phyloP scores from a whole-genome alignment of 2,888 invertebrate species.

The Aleiodes leptofemur region DNA sequence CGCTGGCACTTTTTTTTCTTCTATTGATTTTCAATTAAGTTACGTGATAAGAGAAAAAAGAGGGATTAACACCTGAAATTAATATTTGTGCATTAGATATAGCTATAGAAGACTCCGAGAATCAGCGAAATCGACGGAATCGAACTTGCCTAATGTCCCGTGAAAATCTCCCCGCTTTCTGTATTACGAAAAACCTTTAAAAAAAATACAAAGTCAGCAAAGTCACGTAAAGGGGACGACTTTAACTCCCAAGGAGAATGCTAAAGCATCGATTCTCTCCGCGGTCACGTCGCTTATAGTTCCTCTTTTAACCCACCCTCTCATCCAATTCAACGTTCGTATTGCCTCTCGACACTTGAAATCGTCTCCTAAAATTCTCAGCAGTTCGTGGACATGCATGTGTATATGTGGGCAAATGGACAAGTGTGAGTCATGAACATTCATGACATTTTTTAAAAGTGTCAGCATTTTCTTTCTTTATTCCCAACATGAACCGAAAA shows the following conservation, averaged over 20 bases:
- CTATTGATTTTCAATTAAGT: conserved; percentile 25
- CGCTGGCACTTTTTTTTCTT: conserved; percentile 5
- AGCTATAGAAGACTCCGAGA: background rate
- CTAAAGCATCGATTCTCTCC: conserved; percentile 51
- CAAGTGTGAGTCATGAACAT: conserved; percentile 41
- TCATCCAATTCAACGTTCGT: background rate
- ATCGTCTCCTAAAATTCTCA: conserved; percentile 26
- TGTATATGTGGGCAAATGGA: conserved; percentile 5
- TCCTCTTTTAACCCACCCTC: conserved; percentile 30
- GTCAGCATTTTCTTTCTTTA: conserved; percentile 53
- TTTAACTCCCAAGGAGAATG: conserved; percentile 33
- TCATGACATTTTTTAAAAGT: conserved; percentile 40
- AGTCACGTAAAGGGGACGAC: conserved; percentile 32
- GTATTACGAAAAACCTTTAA: conserved; percentile 41
- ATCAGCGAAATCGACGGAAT: background rate
- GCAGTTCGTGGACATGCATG: background rate
- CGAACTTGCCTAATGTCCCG: conserved; percentile 41
- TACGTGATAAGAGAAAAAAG: background rate
- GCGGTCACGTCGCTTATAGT: conserved; percentile 54
- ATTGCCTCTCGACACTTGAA: conserved; percentile 14
- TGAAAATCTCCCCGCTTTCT: conserved; percentile 27
- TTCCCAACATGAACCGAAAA: background rate
- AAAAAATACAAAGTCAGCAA: conserved; percentile 53
- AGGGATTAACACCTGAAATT: no score
- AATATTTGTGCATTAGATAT: background rate